phyloP scores from a whole-genome alignment of 2,113 vertebrate species.

The Ailuropoda melanoleuca region DNA sequence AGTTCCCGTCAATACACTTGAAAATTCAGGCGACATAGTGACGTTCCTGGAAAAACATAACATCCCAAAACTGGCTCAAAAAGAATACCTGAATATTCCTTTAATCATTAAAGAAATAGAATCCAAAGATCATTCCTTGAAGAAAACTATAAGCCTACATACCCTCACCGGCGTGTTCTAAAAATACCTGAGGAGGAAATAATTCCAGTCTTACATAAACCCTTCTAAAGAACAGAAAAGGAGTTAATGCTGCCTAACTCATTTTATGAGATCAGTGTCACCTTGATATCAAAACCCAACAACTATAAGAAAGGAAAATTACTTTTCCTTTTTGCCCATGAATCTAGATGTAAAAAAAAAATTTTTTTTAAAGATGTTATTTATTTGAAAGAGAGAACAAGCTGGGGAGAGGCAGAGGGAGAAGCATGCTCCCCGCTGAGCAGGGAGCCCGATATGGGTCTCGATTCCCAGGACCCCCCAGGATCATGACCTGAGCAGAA shows the following conservation, averaged over 20 bases:
- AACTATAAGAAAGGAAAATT: not conserved
- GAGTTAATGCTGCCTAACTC: not conserved
- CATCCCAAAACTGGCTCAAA: not conserved
- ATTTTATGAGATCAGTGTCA: not conserved
- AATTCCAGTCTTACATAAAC: not conserved
- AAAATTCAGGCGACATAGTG: not conserved
- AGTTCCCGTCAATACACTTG: not conserved
- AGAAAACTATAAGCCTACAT: not conserved
- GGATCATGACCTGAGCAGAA: not conserved
- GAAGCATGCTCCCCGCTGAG: not conserved
- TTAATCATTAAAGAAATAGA: not conserved
- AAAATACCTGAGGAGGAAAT: not conserved
- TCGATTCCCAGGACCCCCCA: fast-evolving
- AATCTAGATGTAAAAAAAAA: not conserved
- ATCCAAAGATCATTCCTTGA: not conserved
- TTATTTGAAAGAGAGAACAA: not conserved
- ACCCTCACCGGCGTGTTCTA: not conserved
- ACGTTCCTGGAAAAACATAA: not conserved
- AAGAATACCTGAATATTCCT: not conserved
- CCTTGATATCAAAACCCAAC: not conserved
- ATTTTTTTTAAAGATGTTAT: not conserved
- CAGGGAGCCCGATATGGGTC: not conserved
- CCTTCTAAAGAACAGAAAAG: not conserved
- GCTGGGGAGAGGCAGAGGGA: not conserved
- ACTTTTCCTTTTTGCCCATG: not conserved